Evolutionary conservation across 2,113 vertebrate species (phyloP), one percentile per base, ranked within the genome.

Genomic region (Chamaetylas fuelleborni): DNA sequence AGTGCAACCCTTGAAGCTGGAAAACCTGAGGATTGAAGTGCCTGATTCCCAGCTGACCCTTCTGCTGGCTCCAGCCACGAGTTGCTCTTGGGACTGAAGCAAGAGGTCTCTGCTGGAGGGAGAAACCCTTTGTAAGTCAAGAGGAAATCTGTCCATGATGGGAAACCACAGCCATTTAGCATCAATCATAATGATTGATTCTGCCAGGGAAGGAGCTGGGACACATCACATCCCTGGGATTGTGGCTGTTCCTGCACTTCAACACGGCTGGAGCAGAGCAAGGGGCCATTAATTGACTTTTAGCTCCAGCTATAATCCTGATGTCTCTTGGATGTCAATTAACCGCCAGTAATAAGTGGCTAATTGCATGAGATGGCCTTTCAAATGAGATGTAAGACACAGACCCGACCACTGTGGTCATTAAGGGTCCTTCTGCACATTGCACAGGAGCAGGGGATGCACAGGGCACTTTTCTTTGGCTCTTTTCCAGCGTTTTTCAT

Each of bases 271-370:
- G 61, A 81, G 72, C 48, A 81, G 89, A 86, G 82, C n/a, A 12
- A 67, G 92, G 69, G 81, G 92, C 82, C 88, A 84, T 83, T 95
- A 96, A 96, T 93, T 96, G 96, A 96, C 96, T 96, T 96, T 86
- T 92, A 88, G 90, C 93, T 88, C 83, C 62, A 20, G 22, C 57
- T 47, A 34, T 65, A 96, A 81, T 81, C 77, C 82, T 79, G 43
- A 24, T 81, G 94, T 96, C 93, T 94, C 87, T 93, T 92, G 85
- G 76, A 94, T 92, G 92, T 83, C 96, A 95, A 94, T 97, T 96
- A 97, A 74, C 81, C 9, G 8, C 57, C 78, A 38, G 16, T 96
- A 97, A 96, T 95, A 95, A 74, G 92, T 81, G 67, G 81, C 58
- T 96, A 97, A 97, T 96, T 95, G 88, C 81, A 48, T 29, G 50